Evolutionary conservation across 2,888 invertebrate genomes (phyloP).

Genomic region (Caenorhabditis sp.): DNA sequence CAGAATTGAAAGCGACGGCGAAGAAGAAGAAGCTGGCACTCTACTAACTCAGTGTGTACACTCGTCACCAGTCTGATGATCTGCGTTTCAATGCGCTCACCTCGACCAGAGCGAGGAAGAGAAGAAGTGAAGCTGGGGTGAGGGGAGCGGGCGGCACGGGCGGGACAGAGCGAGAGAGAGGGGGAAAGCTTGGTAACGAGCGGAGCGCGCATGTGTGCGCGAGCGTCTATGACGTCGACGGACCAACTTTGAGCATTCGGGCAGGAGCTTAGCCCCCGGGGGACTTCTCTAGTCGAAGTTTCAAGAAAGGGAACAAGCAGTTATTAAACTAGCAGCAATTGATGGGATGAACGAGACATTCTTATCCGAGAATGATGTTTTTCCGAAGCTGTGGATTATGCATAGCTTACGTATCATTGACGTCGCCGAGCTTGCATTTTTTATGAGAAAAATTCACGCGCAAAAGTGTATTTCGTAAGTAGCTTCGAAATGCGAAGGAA

Average conservation of each 20-base stretch:
- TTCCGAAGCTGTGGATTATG: too few species aligned
- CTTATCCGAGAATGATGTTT: too few species aligned
- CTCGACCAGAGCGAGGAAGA: not conserved
- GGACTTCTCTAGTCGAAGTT: too few species aligned
- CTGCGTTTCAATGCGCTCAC: slow-evolving; percentile 11
- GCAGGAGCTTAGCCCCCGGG: too few species aligned
- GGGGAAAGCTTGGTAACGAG: slow-evolving; percentile 18
- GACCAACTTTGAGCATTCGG: slow-evolving; percentile 49
- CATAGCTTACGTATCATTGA: too few species aligned
- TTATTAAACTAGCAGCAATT: too few species aligned
- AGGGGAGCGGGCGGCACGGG: slow-evolving; percentile 22
- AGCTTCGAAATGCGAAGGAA: too few species aligned
- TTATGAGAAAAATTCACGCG: too few species aligned
- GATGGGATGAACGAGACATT: too few species aligned
- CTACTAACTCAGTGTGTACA: slow-evolving; percentile 12
- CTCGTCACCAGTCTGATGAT: slow-evolving; percentile 13
- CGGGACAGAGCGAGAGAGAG: slow-evolving; percentile 1
- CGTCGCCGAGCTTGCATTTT: too few species aligned
- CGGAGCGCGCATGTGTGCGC: not conserved
- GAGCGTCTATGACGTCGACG: slow-evolving; percentile 44
- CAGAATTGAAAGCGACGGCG: not conserved
- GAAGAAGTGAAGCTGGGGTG: slow-evolving; percentile 25
- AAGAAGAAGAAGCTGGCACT: slow-evolving; percentile 19
- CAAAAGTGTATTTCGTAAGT: too few species aligned
- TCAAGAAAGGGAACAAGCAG: too few species aligned